Evolutionary conservation across 2,888 invertebrate species (phyloP).

Genomic region (Cataglyphis rosenhaueri): DNA sequence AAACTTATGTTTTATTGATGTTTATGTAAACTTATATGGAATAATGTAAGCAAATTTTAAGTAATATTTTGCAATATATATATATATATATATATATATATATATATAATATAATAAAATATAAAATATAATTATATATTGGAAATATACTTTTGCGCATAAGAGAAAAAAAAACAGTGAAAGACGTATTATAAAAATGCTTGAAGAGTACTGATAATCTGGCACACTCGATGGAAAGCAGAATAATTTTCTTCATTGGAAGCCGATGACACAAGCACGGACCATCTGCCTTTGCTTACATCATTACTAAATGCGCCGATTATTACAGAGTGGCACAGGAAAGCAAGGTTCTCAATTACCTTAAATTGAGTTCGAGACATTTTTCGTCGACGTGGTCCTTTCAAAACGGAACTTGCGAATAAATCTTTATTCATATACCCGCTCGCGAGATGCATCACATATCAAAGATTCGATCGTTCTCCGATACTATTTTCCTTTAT

Average conservation of each 20-base stretch:
- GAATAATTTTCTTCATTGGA: conserved; percentile 20
- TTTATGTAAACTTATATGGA: background rate
- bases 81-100: too few relatives aligned
- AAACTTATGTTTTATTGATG: background rate
- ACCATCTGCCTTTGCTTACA: conserved; percentile 54
- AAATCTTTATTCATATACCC: background rate
- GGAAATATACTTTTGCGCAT: background rate
- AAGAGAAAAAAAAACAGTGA: background rate
- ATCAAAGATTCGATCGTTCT: conserved; percentile 19
- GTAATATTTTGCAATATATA: background rate
- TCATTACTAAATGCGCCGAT: conserved; percentile 54
- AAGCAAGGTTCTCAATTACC: conserved; percentile 60
- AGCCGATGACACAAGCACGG: conserved; percentile 38
- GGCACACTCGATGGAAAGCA: conserved; percentile 28
- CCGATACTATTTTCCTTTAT: background rate
- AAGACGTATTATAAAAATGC: background rate
- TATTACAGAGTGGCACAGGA: conserved; percentile 52
- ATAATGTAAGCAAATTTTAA: background rate
- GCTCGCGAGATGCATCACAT: conserved; percentile 21
- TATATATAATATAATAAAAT: too few relatives aligned
- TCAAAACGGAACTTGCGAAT: conserved; percentile 26
- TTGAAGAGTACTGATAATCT: conserved; percentile 21
- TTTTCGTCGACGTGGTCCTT: conserved; percentile 27
- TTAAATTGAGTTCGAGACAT: conserved; percentile 8
- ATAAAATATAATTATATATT: too few relatives aligned